Evolutionary conservation across 1,140 invertebrate species (phyloP), one percentile per base, ranked within the genome.

Genomic region (Tetramorium alpestre): DNA sequence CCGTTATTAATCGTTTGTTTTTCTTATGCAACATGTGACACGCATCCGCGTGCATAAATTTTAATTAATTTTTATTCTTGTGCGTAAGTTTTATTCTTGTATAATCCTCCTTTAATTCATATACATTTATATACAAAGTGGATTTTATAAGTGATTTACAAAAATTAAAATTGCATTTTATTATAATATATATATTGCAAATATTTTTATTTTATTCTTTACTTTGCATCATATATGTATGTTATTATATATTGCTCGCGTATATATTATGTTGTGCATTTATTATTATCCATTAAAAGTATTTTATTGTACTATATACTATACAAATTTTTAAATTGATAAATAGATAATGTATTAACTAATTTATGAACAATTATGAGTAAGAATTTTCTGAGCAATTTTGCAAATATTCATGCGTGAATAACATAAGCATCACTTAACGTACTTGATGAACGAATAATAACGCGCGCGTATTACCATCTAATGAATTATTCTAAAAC

Each of bases 1-100:
- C 72, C 73, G 82, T 85, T 78, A 85, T 78, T 65, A 85, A 85
- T 65, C 82, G 49, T 78, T 85, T 65, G 58, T 84, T 84, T 75
- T 84, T 38, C 56, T 84, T 62, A 58, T 60, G 13, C n/a, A 70
- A 81, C 64, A 44, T 38, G n/a, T 77, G 25, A 4, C 25, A 33
- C 13, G 76, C 44, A 84, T 84, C 80, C 80, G 80, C 56, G n/a
- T 84, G 54, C 80, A 84, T 84, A 84, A 62, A 84, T 84, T 47
- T 73, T 47, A 73, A 60, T 60, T 73, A 38, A 82, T 58, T 58
- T 82, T 84, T 73, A 49, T 60, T 75, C 51, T 72, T 13, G 18
- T 41, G 6, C 67, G 11, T 60, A 73, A 69, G 11, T 54, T 54
- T 54, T 72, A 54, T 72, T 72, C 56, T 11, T 8, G 18, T 10